These are phyloP conservation scores for Pelochelys cantorii DNA, from an alignment of 2,797 vertebrate genomes.

Conservation along the genomic window DNA sequence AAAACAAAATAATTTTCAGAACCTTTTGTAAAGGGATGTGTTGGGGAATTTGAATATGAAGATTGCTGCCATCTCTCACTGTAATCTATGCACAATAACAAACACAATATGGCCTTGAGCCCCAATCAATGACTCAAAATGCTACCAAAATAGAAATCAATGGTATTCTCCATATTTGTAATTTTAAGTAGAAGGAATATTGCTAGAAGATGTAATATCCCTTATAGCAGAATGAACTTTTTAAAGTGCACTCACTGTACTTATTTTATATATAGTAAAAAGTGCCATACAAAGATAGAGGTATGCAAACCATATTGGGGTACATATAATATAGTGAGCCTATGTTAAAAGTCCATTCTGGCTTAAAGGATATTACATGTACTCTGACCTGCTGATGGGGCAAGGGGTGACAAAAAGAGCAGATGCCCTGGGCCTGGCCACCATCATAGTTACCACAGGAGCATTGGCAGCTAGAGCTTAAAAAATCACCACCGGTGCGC, in stretches of 20 bases:
- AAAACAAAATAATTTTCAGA: background rate
- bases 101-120: background rate
- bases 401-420: too few species aligned
- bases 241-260: background rate
- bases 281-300: accelerated
- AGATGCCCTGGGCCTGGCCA: too few species aligned
- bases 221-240: accelerated
- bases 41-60: background rate
- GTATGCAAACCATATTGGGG: background rate
- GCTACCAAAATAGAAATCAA: background rate
- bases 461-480: too few species aligned
- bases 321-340: background rate
- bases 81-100: accelerated
- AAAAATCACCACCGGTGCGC: too few species aligned
- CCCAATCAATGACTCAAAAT: background rate
- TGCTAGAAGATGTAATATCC: background rate
- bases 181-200: background rate
- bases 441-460: too few species aligned
- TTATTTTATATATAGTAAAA: background rate
- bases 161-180: background rate
- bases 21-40: background rate
- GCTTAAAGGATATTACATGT: background rate
- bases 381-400: background rate
- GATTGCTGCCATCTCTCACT: background rate
- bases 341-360: background rate